Evolutionary conservation across 2,888 invertebrate species (phyloP).

Genomic region (Drosophila robusta): DNA sequence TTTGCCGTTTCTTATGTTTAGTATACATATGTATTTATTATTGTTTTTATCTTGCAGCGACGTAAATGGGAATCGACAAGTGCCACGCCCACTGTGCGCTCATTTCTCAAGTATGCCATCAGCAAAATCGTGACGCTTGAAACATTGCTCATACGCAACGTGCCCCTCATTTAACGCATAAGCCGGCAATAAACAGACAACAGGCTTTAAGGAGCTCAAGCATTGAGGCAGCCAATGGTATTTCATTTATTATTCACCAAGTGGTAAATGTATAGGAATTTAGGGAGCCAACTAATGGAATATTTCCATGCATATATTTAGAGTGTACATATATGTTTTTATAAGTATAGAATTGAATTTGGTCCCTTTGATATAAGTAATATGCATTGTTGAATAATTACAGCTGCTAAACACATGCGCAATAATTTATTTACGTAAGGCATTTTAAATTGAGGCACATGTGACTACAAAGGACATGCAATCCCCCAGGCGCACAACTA

Average conservation of each 20-base stretch:
- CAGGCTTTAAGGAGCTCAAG: slow-evolving; percentile 36
- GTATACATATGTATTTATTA: background rate
- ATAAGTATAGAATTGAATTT: background rate
- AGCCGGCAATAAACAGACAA: slow-evolving; percentile 25
- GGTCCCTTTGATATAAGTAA: slow-evolving; percentile 42
- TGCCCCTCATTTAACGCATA: slow-evolving; percentile 10
- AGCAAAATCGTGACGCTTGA: slow-evolving; percentile 1
- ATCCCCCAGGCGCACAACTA: slow-evolving; percentile 6
- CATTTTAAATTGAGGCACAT: slow-evolving; percentile 14
- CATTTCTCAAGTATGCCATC: slow-evolving; percentile 18
- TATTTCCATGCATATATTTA: slow-evolving; percentile 1
- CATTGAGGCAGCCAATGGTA: slow-evolving; percentile 20
- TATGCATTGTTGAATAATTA: slow-evolving; percentile 28
- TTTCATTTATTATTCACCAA: slow-evolving; percentile 40
- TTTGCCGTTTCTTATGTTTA: background rate
- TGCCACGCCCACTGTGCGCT: slow-evolving; percentile 20
- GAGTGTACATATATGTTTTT: background rate
- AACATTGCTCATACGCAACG: slow-evolving; percentile 59
- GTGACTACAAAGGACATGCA: slow-evolving; percentile 10
- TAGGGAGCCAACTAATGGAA: background rate
- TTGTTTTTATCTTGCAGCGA: background rate
- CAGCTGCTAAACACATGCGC: slow-evolving; percentile 19
- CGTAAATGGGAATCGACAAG: slow-evolving; percentile 4
- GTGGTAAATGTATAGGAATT: slow-evolving; percentile 29
- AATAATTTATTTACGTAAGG: slow-evolving; percentile 6